Evolutionary conservation across 2,888 invertebrate genomes (phyloP), one percentile per base, ranked within the genome.

Genomic region (Acrobasis repandana): DNA sequence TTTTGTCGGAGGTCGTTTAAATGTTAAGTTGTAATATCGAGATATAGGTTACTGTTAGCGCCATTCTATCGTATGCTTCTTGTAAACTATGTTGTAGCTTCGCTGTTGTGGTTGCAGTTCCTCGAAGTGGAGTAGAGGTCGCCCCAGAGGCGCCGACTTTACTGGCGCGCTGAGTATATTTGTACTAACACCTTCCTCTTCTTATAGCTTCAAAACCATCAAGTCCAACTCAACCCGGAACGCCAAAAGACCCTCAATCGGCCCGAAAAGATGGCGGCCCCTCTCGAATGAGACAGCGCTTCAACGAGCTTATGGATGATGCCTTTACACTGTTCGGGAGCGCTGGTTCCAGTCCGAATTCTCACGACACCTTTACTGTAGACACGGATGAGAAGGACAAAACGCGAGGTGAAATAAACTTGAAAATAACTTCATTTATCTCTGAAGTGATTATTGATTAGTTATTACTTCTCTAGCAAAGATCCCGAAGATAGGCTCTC

Each of bases 241-340:
- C 54, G 4, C 54, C 54, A 5, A 54, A 54, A 38, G 36, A 36
- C 10, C 38, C 5, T 5, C 15, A n/a, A 5, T 34, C 80, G 9
- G 62, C 63, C 8, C 74, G 72, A 28, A 82, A 80, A 50, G 85
- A 88, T 0, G 90, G 88, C 0, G 90, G 88, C 0, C 93, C 95
- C 0, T 94, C 95, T 0, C 93, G 94, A 61, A 95, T 96, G 93
- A 83, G 96, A 56, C 94, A 94, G 72, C 88, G 96, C 49, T 96
- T 96, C 80, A 95, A 96, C 81, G 96, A 96, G 74, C 92, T 96
- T 9, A 92, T 96, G 76, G 96, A 96, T 73, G 96, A 96, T 72
- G 96, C 96, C 0, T 96, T 96, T 86, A 96, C 95, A 65, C 87
- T 96, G 62, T 96, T 96, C 81, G 95, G 95, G 4, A 95, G 94